phyloP scores from a whole-genome alignment of 2,888 invertebrate species.

The Anodontia alba region DNA sequence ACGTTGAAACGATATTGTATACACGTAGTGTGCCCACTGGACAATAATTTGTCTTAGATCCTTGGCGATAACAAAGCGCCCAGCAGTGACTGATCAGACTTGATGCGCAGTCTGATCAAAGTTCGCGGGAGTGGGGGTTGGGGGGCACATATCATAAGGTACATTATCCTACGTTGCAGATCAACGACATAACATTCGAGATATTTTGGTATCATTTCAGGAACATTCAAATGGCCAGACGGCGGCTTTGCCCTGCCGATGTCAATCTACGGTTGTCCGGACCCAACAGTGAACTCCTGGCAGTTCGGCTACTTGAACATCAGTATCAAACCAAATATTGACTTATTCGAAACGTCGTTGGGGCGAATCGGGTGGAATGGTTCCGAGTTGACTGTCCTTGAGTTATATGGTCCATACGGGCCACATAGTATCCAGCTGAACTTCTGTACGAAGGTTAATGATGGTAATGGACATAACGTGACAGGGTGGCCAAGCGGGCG shows the following conservation, averaged over 20 bases:
- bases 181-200: no score
- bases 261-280: background rate
- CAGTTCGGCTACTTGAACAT: background rate
- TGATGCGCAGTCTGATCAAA: no score
- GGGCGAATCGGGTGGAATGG: background rate
- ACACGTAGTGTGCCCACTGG: no score
- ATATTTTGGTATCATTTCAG: no score
- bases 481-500: background rate
- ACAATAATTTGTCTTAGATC: no score
- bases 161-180: no score
- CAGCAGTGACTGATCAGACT: no score
- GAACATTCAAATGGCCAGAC: background rate
- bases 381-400: background rate
- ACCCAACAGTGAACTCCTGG: background rate
- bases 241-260: background rate
- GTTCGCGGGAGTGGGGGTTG: no score
- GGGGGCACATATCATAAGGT: no score
- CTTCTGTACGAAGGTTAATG: background rate
- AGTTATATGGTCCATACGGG: background rate
- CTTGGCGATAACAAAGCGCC: no score
- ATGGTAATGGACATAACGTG: background rate
- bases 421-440: background rate
- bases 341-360: background rate
- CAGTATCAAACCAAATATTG: background rate
- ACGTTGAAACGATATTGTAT: no score